Conservation (phyloP, 1,140 invertebrate genomes). For the Drosophila tani region DNA sequence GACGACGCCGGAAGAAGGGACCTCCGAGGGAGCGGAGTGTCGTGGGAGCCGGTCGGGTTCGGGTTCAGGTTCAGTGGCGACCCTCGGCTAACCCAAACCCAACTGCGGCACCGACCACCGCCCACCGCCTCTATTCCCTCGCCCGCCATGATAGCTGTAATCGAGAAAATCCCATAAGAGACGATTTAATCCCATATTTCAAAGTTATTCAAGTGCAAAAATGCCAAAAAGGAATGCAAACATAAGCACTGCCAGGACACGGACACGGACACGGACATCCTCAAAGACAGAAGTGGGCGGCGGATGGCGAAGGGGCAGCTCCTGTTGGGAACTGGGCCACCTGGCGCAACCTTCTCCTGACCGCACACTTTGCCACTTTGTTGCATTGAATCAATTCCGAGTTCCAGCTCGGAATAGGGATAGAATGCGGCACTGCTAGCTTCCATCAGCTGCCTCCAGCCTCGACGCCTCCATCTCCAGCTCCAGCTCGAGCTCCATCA, state of each 20-base stretch:
- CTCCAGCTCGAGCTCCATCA: slow-evolving; percentile 9
- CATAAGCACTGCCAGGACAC: slow-evolving; percentile 77
- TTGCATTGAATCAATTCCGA: slow-evolving; percentile 62
- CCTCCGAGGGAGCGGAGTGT: background rate
- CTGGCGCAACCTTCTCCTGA: slow-evolving; percentile 57
- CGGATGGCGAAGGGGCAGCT: background rate
- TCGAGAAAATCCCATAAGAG: slow-evolving; percentile 83
- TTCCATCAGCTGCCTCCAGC: slow-evolving; percentile 22
- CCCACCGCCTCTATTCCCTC: slow-evolving; percentile 29
- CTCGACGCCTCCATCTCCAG: background rate
- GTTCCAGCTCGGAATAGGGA: background rate
- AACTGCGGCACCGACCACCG: background rate
- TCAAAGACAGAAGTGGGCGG: slow-evolving; percentile 29
- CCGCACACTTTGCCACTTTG: slow-evolving; percentile 65
- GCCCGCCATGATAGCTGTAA: slow-evolving; percentile 78
- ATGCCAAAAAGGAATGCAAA: slow-evolving; percentile 84
- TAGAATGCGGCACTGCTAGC: background rate
- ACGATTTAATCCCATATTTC: slow-evolving; percentile 84
- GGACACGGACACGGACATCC: slow-evolving; percentile 41
- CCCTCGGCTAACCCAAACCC: slow-evolving; percentile 40
- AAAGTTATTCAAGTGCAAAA: slow-evolving; percentile 84
- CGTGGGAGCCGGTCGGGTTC: slow-evolving; percentile 1
- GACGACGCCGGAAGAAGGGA: slow-evolving; percentile 1
- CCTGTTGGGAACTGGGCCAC: slow-evolving; percentile 70
- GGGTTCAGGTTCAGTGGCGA: slow-evolving; percentile 76